Evolutionary conservation across 2,113 vertebrate species (phyloP).

Genomic region (Coptodon bakossiorum): DNA sequence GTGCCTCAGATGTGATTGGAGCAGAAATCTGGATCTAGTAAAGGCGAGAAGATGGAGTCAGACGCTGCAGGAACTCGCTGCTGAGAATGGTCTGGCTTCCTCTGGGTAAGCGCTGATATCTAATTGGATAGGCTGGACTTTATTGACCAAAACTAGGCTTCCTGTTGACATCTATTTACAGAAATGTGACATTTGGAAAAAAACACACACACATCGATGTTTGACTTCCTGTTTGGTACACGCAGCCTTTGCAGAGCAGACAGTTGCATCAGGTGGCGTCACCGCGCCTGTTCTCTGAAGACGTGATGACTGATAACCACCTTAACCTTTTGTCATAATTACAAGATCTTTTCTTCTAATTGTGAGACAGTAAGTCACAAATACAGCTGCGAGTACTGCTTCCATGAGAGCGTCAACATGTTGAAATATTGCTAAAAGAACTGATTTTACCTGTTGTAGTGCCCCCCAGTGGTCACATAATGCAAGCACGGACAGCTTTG

Average conservation of each 20-base stretch:
- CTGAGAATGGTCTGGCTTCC: not conserved
- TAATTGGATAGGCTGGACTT: not conserved
- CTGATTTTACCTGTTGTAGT: not conserved
- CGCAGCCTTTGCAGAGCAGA: not conserved
- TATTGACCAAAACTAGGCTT: not conserved
- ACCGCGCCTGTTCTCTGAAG: not conserved
- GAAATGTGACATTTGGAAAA: not conserved
- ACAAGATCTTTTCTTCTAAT: not conserved
- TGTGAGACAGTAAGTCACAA: not conserved
- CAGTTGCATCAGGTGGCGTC: not conserved
- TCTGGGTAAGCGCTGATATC: not conserved
- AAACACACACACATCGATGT: not conserved
- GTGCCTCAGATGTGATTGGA: not conserved
- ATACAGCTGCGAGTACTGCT: not conserved
- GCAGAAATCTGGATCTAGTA: not conserved
- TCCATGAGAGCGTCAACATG: not conserved
- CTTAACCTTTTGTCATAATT: not conserved
- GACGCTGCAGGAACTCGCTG: not conserved
- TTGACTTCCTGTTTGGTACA: not conserved
- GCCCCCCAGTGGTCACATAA: not conserved
- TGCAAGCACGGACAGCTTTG: not conserved
- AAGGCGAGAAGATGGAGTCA: not conserved
- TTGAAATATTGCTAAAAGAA: not conserved
- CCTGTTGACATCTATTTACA: not conserved
- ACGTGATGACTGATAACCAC: not conserved